These are phyloP conservation scores for Cepaea nemoralis DNA, from an alignment of 1,140 invertebrate species.

Conservation along the genomic window DNA sequence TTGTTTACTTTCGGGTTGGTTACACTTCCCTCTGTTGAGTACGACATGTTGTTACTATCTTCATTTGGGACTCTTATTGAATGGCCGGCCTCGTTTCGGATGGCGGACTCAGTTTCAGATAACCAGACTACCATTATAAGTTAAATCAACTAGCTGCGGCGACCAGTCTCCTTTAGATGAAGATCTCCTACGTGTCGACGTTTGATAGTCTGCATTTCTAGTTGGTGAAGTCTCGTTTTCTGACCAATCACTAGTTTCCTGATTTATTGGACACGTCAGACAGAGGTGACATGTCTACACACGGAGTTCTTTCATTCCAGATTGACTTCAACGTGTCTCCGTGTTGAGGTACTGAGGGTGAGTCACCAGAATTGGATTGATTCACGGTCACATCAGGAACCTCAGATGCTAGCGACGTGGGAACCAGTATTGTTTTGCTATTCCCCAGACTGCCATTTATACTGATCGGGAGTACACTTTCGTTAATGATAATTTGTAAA, in stretches of 20 bases:
- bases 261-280: constrained; percentile 17
- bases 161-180: constrained; percentile 27
- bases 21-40: background rate
- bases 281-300: background rate
- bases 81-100: background rate
- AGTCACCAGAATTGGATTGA: background rate
- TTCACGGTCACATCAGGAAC: background rate
- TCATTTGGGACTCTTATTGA: background rate
- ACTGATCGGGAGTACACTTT: background rate
- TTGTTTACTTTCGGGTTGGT: background rate
- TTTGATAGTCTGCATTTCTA: background rate
- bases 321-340: background rate
- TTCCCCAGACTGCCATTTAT: background rate
- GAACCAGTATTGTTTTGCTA: background rate
- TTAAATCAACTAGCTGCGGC: constrained; percentile 13
- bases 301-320: too few species aligned
- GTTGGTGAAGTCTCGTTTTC: background rate
- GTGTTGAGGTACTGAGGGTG: background rate
- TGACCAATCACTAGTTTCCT: constrained; percentile 20
- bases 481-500: background rate
- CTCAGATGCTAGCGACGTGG: background rate
- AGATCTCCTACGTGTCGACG: too few species aligned
- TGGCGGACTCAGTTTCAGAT: background rate
- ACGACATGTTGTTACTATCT: background rate
- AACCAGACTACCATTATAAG: background rate